These are phyloP conservation scores for Poecilia velifera DNA, from an alignment of 2,797 vertebrate species.

Conservation along the genomic window DNA sequence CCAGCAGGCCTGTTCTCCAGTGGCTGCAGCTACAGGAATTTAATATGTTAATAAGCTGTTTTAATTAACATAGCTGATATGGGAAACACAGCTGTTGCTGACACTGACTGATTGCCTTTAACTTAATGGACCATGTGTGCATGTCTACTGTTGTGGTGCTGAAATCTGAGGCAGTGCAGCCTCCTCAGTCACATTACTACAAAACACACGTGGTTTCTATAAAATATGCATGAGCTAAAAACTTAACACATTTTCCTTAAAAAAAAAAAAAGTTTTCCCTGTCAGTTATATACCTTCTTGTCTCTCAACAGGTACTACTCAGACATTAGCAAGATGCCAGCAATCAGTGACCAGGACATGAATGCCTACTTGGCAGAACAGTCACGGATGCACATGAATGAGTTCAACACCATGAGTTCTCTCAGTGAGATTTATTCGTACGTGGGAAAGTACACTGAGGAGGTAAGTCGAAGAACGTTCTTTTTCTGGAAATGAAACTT, in stretches of 20 bases:
- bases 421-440: slow-evolving; percentile 99
- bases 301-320: slow-evolving; percentile 90
- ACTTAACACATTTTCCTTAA: neutral
- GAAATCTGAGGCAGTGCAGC: slow-evolving; percentile 39
- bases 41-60: slow-evolving; percentile 94
- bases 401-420: slow-evolving; percentile 98
- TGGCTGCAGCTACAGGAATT: slow-evolving; percentile 88
- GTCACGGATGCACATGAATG: slow-evolving; percentile 98
- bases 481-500: neutral
- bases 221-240: slow-evolving; percentile 9
- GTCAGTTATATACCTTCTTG: neutral
- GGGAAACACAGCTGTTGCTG: slow-evolving; percentile 89
- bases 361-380: slow-evolving; percentile 98
- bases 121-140: slow-evolving; percentile 63
- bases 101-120: slow-evolving; percentile 92
- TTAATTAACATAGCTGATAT: slow-evolving; percentile 95
- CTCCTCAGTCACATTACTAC: slow-evolving; percentile 49
- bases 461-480: slow-evolving; percentile 81
- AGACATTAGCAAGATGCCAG: slow-evolving; percentile 96
- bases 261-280: neutral
- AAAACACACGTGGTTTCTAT: slow-evolving; percentile 31
- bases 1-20: slow-evolving; percentile 76
- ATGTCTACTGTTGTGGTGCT: slow-evolving; percentile 17
- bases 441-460: slow-evolving; percentile 96
- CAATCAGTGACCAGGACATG: slow-evolving; percentile 99